phyloP scores from a whole-genome alignment of 2,888 invertebrate genomes.

The Zeuzera pyrina region DNA sequence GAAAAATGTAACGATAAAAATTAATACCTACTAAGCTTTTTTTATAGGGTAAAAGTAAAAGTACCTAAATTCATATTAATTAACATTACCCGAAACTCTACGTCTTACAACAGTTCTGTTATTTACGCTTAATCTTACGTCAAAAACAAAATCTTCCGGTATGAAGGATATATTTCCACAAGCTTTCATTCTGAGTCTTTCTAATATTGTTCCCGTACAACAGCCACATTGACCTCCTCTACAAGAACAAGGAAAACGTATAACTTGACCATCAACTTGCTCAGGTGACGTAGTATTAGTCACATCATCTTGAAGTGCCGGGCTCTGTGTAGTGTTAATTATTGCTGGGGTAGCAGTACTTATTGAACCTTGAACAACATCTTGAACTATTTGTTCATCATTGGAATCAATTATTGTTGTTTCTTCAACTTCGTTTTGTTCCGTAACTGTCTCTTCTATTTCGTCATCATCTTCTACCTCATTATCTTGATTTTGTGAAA shows the following conservation, averaged over 20 bases:
- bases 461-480: conserved; percentile 24
- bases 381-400: conserved; percentile 16
- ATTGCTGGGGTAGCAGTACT: too few species aligned
- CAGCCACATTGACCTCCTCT: conserved; percentile 76
- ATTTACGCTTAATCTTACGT: conserved; percentile 80
- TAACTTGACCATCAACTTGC: conserved; percentile 54
- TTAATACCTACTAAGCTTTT: conserved; percentile 7
- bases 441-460: conserved; percentile 25
- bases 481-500: conserved; percentile 35
- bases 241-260: conserved; percentile 76
- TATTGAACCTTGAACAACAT: conserved; percentile 14
- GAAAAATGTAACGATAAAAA: conserved; percentile 30
- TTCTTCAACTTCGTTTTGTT: conserved; percentile 17
- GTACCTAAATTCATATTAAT: not conserved
- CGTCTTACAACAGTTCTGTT: conserved; percentile 80
- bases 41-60: conserved; percentile 1
- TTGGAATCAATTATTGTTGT: conserved; percentile 15
- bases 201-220: conserved; percentile 77
- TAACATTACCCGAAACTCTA: conserved; percentile 78
- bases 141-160: conserved; percentile 88
- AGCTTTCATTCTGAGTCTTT: conserved; percentile 79
- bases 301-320: conserved; percentile 29
- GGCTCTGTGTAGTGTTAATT: conserved; percentile 23
- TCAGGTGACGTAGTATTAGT: conserved; percentile 19
- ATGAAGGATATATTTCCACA: conserved; percentile 85